Percentiles rank a stretch among this genome's conserved stretches.
phyloP scores from a whole-genome alignment of 1,140 invertebrate genomes.

The Marisa cornuarietis region DNA sequence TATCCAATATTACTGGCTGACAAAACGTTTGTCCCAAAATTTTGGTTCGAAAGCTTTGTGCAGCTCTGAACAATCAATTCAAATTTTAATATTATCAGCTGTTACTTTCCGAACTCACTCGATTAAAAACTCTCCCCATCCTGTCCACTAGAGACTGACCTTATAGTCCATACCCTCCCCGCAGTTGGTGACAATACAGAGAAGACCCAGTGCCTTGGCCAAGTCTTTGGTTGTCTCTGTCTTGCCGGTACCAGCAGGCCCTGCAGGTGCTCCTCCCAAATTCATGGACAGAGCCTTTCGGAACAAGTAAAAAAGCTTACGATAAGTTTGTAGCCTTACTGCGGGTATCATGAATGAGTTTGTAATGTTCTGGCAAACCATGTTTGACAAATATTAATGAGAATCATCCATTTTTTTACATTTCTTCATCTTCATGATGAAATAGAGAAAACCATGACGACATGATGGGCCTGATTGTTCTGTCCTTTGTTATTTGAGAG shows the following conservation, averaged over 20 bases:
- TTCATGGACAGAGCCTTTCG: conserved; percentile 82
- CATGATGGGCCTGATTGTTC: too few relatives aligned
- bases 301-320: neutral
- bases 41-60: too few relatives aligned
- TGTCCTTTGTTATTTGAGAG: too few relatives aligned
- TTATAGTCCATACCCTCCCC: conserved; percentile 87
- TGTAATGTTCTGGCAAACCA: neutral
- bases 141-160: conserved; percentile 25
- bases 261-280: conserved; percentile 83
- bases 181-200: conserved; percentile 89
- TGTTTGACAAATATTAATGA: neutral
- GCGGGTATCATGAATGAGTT: neutral
- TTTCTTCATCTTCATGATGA: too few relatives aligned
- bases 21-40: too few relatives aligned
- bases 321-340: neutral
- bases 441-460: too few relatives aligned
- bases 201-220: conserved; percentile 82
- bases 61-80: too few relatives aligned
- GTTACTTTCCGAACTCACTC: too few relatives aligned
- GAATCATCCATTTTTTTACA: too few relatives aligned
- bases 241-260: conserved; percentile 79
- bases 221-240: conserved; percentile 89
- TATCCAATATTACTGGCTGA: too few relatives aligned
- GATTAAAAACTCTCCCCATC: too few relatives aligned
- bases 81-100: too few relatives aligned